Conservation (phyloP, 2,888 invertebrate genomes). For the Dynastes tityus region DNA sequence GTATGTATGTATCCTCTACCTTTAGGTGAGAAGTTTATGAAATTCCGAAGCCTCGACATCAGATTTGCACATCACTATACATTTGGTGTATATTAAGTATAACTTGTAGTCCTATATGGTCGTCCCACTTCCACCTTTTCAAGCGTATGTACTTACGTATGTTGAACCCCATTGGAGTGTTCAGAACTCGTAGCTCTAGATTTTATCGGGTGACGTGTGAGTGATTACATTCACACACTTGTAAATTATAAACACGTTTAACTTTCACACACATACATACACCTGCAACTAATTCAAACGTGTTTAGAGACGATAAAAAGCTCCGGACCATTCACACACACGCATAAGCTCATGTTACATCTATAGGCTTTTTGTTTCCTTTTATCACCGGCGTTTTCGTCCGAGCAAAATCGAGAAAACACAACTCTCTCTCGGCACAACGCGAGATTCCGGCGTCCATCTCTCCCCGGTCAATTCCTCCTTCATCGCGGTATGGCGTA, state of each 20-base stretch:
- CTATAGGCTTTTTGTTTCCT: conserved; percentile 12
- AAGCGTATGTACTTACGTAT: too few relatives aligned
- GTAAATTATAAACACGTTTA: conserved; percentile 54
- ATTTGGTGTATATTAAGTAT: too few relatives aligned
- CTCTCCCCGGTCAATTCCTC: not conserved
- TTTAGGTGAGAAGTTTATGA: too few relatives aligned
- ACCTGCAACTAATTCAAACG: conserved; percentile 25
- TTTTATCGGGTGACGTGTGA: conserved; percentile 51
- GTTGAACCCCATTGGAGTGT: too few relatives aligned
- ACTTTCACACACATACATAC: conserved; percentile 26
- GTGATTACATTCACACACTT: conserved; percentile 53
- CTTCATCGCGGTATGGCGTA: not conserved
- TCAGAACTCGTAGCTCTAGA: conserved; percentile 50
- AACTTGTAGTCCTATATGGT: too few relatives aligned
- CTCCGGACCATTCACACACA: not conserved
- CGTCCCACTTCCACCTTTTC: too few relatives aligned
- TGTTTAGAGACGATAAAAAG: conserved; percentile 26
- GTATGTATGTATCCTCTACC: too few relatives aligned
- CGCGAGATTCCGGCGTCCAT: not conserved
- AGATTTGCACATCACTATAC: too few relatives aligned
- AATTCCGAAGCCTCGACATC: too few relatives aligned
- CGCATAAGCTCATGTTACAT: not conserved
- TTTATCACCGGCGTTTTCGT: not conserved
- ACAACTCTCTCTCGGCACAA: not conserved
- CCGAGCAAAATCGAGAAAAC: not conserved